Evolutionary conservation across 2,888 invertebrate genomes (phyloP), one percentile per base, ranked within the genome.

Genomic region (Acanthoscelides obtectus): DNA sequence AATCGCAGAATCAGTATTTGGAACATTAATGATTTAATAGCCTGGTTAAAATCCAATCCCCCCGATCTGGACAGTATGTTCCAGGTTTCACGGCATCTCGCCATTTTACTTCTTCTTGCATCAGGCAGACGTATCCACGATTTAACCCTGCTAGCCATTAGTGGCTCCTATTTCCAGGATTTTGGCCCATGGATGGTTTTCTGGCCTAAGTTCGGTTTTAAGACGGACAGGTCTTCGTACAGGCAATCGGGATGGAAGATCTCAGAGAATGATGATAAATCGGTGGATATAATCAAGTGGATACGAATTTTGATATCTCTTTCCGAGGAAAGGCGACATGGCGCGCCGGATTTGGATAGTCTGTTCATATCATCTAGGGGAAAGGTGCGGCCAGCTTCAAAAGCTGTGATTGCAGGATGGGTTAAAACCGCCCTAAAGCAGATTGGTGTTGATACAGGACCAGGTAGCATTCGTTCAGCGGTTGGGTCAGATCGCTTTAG

Each of bases 321-420:
- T 0, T 63, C 70, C 0, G 20, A 19, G 8, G 20, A 19, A 5
- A 70, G 70, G 20, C 64, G 72, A 68, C 20, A 20, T 6, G 64
- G 66, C 17, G 12, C 19, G n/a, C 0, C 27, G 3, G 20, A 22
- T 4, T 20, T 66, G 4, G 19, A 22, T 20, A 20, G 2, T 63
- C 66, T 72, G 17, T 72, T 69, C 64, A 72, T 72, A 8, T n/a
- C 70, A 4, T 20, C 67, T 17, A 45, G 64, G 25, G 72, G 72
- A 2, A 63, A 25, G 20, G 70, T 72, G 2, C 20, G 21, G n/a
- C 45, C 72, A 0, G 69, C 72, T 21, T 72, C 72, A 12, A 25
- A 67, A 22, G 69, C 72, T 6, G 20, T 67, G 22, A 72, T 72
- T 19, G 72, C 72, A n/a, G 72, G 64, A 21, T 72, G 72, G 72